Evolutionary conservation across 2,888 invertebrate genomes (phyloP).

Genomic region (Pristionchus arcanus): DNA sequence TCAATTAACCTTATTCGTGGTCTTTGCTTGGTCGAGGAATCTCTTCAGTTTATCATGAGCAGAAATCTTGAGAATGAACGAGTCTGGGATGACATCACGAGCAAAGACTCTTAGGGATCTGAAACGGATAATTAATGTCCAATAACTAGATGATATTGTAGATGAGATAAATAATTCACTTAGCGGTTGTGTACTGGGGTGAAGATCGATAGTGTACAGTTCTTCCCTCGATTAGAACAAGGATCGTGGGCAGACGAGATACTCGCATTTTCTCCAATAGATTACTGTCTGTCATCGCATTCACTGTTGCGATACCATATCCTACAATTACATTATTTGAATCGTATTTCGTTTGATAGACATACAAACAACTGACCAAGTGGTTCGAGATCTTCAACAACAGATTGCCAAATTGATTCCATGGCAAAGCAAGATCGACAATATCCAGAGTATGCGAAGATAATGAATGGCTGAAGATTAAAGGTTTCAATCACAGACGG

Average conservation of each 20-base stretch:
- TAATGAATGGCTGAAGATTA: conserved; percentile 80
- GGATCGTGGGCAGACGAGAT: conserved; percentile 79
- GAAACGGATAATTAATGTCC: conserved; percentile 50
- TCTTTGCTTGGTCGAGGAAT: conserved; percentile 74
- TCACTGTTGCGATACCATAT: conserved; percentile 81
- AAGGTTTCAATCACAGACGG: conserved; percentile 73
- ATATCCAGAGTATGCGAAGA: conserved; percentile 81
- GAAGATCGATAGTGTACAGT: conserved; percentile 76
- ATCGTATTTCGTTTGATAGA: not conserved
- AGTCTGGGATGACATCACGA: conserved; percentile 79
- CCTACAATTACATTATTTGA: conserved; percentile 72
- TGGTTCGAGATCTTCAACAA: conserved; percentile 80
- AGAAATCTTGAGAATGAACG: conserved; percentile 67
- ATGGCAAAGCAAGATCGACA: conserved; percentile 81
- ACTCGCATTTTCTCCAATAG: conserved; percentile 80
- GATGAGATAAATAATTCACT: too few species aligned
- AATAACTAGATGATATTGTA: too few species aligned
- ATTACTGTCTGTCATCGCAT: conserved; percentile 79
- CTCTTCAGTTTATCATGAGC: conserved; percentile 66
- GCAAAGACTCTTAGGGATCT: conserved; percentile 78
- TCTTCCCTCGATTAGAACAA: conserved; percentile 81
- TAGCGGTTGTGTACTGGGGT: conserved; percentile 67
- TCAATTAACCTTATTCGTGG: conserved; percentile 70
- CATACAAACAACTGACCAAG: conserved; percentile 76
- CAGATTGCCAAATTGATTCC: conserved; percentile 80